Base-by-base conservation (phyloP, 2,888 invertebrate species). In the Hydrotaea diabolus region DNA sequence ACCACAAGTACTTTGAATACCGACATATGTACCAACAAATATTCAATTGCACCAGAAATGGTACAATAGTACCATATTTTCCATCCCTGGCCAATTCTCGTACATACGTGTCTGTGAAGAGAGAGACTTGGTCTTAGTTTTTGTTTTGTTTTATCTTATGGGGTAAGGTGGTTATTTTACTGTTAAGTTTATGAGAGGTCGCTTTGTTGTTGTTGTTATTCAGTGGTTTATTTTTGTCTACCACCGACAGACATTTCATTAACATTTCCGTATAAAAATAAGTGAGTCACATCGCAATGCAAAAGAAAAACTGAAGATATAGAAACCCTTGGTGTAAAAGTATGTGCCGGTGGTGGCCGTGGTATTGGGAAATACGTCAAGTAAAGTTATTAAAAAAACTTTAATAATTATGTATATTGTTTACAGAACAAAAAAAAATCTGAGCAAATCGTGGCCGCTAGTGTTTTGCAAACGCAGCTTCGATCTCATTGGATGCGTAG, bases 171-270 rank as follows among this genome's bases (percentile, higher is more conserved):
- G 43, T 69, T 46, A 23, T 23, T 46, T 46, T 46, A 69, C 23
- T 43, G 43, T 69, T 69, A 46, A 69, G 1, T 36, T 62, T 26
- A 59, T 69, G 69, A 21, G 69, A 2, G 69, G 66, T 9, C 55
- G 9, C 21, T 9, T 21, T 19, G 4, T 66, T 43, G 66, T 66
- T 31, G 4, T 66, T 43, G 66, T 66, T 31, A 31, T 31, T 66
- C 43, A 4, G 43, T 62, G 59, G 66, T 74, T 82, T 85, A 69
- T 71, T 82, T 82, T 77, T 82, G 82, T 82, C 82, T 82, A 77
- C 49, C 77, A 77, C 69, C 43, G 39, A 69, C 69, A 85, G 39
- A 69, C 69, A 85, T 82, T 85, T 82, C 79, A 82, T 85, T 77
- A 79, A 74, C 85, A 77, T 85, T 85, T 82, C 77, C 82, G 69